phyloP scores from a whole-genome alignment of 1,140 invertebrate species.

The Bicyclus anynana region DNA sequence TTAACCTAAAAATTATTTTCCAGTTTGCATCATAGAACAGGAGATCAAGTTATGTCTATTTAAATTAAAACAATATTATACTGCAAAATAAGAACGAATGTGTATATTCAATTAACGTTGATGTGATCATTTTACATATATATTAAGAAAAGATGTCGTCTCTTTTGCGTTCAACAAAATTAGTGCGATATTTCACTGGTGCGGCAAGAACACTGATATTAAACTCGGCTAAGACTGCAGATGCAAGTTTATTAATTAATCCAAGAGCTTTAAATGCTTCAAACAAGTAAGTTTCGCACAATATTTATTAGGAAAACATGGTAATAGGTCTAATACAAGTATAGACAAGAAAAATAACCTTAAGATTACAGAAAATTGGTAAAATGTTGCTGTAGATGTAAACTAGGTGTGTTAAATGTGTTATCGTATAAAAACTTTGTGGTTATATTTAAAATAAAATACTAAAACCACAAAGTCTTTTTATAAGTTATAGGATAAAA shows the following conservation, averaged over 20 bases:
- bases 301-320: too few species aligned
- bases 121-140: conserved; percentile 6
- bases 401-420: too few species aligned
- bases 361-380: neutral
- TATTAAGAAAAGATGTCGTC: conserved; percentile 76
- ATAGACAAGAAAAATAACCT: neutral
- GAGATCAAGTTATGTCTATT: neutral
- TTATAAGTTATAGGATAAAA: too few species aligned
- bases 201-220: conserved; percentile 81
- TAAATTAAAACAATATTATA: neutral
- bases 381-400: too few species aligned
- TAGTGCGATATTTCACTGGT: conserved; percentile 82
- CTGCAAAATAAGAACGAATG: neutral
- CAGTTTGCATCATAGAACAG: neutral
- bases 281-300: conserved; percentile 50
- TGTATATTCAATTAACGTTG: conserved; percentile 1
- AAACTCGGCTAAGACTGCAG: conserved; percentile 75
- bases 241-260: conserved; percentile 55
- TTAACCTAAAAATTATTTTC: conserved; percentile 17
- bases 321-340: too few species aligned
- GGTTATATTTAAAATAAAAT: too few species aligned
- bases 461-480: too few species aligned
- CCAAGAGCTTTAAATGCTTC: conserved; percentile 49
- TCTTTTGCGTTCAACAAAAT: conserved; percentile 82
- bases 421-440: too few species aligned